phyloP scores from a whole-genome alignment of 2,113 vertebrate species.

The Chamaetylas fuelleborni region DNA sequence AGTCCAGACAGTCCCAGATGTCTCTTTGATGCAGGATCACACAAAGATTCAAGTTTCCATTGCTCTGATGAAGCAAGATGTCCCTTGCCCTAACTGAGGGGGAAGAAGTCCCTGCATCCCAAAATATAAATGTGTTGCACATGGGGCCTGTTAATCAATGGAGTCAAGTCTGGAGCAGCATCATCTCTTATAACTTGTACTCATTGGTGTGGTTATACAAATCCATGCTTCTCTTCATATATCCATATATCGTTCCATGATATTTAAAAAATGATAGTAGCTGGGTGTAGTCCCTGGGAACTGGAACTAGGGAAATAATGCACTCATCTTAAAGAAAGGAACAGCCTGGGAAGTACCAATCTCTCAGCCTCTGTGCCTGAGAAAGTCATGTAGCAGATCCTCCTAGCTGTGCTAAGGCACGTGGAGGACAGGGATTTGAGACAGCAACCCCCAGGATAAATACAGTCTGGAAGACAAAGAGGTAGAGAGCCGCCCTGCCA shows the following conservation, averaged over 20 bases:
- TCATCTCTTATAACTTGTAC: neutral
- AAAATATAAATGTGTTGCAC: neutral
- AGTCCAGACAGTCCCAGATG: conserved; percentile 1
- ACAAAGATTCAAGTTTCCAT: conserved; percentile 5
- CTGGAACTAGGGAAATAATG: neutral
- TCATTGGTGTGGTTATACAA: neutral
- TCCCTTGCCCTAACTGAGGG: neutral
- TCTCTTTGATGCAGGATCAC: conserved; percentile 30
- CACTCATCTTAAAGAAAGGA: neutral
- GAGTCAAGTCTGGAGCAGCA: neutral
- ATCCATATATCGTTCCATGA: neutral
- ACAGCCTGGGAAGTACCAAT: neutral
- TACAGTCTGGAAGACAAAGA: neutral
- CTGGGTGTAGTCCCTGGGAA: neutral
- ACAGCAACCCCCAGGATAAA: neutral
- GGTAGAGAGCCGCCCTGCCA: neutral
- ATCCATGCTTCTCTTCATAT: neutral
- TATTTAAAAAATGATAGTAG: neutral
- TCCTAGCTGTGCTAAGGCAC: neutral
- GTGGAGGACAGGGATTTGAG: neutral
- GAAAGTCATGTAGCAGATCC: neutral
- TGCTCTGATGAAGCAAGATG: conserved; percentile 27
- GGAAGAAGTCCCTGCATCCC: neutral
- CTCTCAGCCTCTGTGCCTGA: neutral
- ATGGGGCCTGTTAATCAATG: conserved; percentile 27